Conservation (phyloP, 2,797 vertebrate genomes). For the Okamejei kenojei region DNA sequence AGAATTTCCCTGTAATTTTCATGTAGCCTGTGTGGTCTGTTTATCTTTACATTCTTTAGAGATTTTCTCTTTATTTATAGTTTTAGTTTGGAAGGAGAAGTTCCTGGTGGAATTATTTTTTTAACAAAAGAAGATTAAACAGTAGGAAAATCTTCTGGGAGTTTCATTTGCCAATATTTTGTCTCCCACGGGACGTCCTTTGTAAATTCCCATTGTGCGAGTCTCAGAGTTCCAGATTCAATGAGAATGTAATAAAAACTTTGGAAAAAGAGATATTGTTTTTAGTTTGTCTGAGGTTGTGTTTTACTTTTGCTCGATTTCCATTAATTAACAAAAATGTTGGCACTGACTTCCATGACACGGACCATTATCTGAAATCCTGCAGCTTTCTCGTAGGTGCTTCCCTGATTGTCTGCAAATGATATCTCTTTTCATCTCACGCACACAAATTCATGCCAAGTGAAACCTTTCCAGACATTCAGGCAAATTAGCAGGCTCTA, state of each 20-base stretch:
- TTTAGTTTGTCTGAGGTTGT: background rate
- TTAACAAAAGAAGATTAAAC: background rate
- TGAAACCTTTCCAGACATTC: conserved; percentile 45
- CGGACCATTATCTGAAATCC: conserved; percentile 26
- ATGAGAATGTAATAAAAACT: background rate
- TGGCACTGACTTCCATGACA: conserved; percentile 2
- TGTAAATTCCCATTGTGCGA: background rate
- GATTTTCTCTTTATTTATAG: background rate
- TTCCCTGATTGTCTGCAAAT: conserved; percentile 36
- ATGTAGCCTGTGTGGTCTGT: background rate
- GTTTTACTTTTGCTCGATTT: background rate
- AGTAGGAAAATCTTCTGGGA: conserved; percentile 13
- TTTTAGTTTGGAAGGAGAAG: background rate
- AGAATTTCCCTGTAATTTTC: background rate
- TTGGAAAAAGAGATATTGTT: background rate
- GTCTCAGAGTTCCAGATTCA: background rate
- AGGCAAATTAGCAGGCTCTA: conserved; percentile 49
- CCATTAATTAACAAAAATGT: conserved; percentile 34
- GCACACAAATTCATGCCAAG: conserved; percentile 55
- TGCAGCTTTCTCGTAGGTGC: conserved; percentile 25
- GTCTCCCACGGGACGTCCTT: background rate
- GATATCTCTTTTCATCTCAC: conserved; percentile 46
- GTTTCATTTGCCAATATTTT: background rate
- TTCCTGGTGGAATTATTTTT: background rate
- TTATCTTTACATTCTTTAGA: background rate